These are phyloP conservation scores for Chironomus riparius DNA, from an alignment of 2,888 invertebrate genomes.

Conservation along the genomic window DNA sequence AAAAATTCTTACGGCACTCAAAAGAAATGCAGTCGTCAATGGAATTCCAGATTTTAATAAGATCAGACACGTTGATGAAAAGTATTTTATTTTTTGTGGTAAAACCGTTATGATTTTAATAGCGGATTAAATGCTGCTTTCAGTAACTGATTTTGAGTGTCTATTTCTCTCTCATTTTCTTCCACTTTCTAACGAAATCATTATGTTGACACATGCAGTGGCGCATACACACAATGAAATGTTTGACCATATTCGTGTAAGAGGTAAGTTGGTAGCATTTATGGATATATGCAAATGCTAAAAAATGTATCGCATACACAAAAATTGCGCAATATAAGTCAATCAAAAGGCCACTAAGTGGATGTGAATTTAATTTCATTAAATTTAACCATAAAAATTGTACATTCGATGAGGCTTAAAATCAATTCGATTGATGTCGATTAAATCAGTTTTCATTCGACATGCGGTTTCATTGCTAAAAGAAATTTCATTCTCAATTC, in stretches of 20 bases:
- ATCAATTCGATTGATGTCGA: neutral
- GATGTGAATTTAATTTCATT: neutral
- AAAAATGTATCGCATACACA: neutral
- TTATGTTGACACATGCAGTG: too few relatives aligned
- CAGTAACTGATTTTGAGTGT: neutral
- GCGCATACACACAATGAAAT: too few relatives aligned
- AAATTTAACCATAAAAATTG: neutral
- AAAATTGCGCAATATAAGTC: neutral
- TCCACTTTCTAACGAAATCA: too few relatives aligned
- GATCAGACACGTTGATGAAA: neutral
- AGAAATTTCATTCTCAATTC: neutral
- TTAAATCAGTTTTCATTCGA: neutral
- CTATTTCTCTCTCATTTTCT: too few relatives aligned
- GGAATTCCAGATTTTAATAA: neutral
- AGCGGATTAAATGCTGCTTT: neutral
- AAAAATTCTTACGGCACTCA: neutral
- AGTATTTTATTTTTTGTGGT: neutral
- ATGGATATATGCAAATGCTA: too few relatives aligned
- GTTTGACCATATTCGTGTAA: too few relatives aligned
- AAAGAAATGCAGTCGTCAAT: neutral
- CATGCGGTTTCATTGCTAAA: too few relatives aligned
- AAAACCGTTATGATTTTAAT: conserved; percentile 19
- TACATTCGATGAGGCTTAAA: neutral
- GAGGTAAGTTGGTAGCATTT: too few relatives aligned
- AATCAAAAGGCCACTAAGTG: neutral